Base-by-base conservation (phyloP, 2,113 vertebrate species). In the Calypte anna region DNA sequence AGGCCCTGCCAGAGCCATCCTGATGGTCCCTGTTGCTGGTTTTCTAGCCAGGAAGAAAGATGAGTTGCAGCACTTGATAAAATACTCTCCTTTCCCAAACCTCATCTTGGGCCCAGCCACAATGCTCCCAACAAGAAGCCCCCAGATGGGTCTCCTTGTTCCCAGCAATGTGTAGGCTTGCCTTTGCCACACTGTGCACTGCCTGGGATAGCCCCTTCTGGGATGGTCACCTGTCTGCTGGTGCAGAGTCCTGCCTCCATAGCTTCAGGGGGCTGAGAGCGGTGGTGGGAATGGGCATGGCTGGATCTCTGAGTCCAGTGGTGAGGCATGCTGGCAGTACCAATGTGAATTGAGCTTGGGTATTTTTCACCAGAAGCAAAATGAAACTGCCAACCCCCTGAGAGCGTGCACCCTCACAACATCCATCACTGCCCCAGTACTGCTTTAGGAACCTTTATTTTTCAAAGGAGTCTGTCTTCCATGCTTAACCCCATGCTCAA, bases 401-500 rank as follows among this genome's bases (percentile, higher is more conserved):
- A 79, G 28, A 7, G 43, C 7, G 8, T 25, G n/a, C 22, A 14
- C 33, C 44, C 67, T 81, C 30, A 44, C 6, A 89, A 72, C 78
- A 88, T 50, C 30, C 81, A 94, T 54, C 57, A 88, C 10, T 1
- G 3, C 31, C 22, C 36, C 82, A 48, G 74, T 66, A 64, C 50
- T 91, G 91, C 89, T 94, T 93, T 38, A 84, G 24, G 40, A 94
- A 89, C 22, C 16, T 97, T 97, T 97, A 97, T 97, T 97, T 95
- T 86, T 66, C 38, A 93, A 90, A 92, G 57, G 48, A 83, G 62
- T 54, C 62, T 40, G 78, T 67, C 69, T 81, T 86, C 69, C 83
- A 72, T 30, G 12, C 40, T 73, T 61, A 46, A 81, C 43, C 30
- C 33, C 54, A 18, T 36, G 68, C 30, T 33, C 25, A 74, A 48